phyloP scores from a whole-genome alignment of 2,113 vertebrate genomes.

The Laticauda laticaudata region DNA sequence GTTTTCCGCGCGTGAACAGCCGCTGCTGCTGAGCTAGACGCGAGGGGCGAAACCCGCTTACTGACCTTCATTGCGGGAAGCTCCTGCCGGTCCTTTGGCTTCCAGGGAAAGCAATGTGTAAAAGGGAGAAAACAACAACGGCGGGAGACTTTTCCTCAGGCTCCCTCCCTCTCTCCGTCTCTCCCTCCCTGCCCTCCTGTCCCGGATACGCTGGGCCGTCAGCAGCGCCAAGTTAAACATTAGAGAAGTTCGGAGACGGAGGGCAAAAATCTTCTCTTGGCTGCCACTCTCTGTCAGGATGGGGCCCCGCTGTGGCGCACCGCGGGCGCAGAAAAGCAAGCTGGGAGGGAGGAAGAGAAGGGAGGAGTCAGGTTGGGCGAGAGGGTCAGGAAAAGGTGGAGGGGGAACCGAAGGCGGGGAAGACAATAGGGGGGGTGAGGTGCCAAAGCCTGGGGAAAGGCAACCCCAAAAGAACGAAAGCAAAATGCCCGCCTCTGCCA shows the following conservation, averaged over 20 bases:
- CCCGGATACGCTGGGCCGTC: background rate
- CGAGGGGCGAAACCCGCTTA: background rate
- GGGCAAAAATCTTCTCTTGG: background rate
- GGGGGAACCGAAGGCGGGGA: background rate
- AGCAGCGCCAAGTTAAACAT: background rate
- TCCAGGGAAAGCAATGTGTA: background rate
- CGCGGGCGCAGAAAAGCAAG: background rate
- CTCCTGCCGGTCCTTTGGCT: background rate
- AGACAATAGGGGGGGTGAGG: background rate
- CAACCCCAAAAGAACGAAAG: background rate
- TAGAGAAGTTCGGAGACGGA: background rate
- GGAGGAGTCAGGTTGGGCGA: background rate
- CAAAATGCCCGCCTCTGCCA: background rate
- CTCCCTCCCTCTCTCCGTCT: background rate
- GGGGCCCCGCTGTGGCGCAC: background rate
- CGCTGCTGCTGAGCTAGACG: background rate
- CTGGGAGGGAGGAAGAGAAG: background rate
- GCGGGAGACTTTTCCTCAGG: background rate
- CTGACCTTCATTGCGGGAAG: constrained; percentile 65
- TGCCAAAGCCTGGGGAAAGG: background rate
- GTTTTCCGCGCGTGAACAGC: background rate
- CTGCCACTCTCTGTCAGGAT: background rate
- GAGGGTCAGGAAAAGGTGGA: no score
- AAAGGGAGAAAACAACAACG: constrained; percentile 4
- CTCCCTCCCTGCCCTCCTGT: background rate